Base-by-base conservation (phyloP, 30 jellyfish, hydroid and myxozoan species). In the Aurelia aurita region DNA sequence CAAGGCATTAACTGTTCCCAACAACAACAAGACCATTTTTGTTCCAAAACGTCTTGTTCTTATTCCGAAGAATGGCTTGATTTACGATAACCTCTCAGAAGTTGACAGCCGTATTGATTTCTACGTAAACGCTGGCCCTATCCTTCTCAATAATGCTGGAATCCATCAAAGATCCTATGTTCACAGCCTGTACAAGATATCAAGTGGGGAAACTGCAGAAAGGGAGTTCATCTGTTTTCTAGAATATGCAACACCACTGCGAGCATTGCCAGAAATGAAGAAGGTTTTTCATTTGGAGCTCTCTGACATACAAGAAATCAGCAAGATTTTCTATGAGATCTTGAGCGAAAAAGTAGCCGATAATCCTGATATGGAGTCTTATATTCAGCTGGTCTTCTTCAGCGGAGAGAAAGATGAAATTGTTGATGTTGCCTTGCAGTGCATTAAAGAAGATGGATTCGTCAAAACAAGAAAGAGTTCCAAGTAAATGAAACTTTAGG, bases 211-310 rank as follows among this genome's bases (percentile, higher is more conserved):
- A 1, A 29, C 59, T 5, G 19, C 11, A 23, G 8, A 57, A 5
- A 27, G 49, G 12, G 63, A 18, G 0, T 43, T 45, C 18, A 11
- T 46, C 11, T 77, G 88, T 67, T 58, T 71, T 45, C 3, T 77
- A 66, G 88, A 77, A 32, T 77, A 77, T 39, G 79, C 79, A 27
- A 39, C 76, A 5, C 77, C 77, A 12, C 79, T 77, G 14, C 15
- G 77, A 3, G 70, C 63, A 34, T 47, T 77, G 20, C 26, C 7
- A 1, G 88, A 35, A 23, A 27, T 77, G 57, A 59, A 34, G 43
- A 59, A 22, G 47, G 11, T 18, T 2, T 45, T 59, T 35, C 69
- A 59, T 19, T 77, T 58, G 21, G 35, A 35, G 55, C 54, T 18
- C 2, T 28, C 14, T 5, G 79, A 77, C 8, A 13, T 58, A 19